These are phyloP conservation scores for Nasonovia ribisnigri DNA, from an alignment of 2,888 invertebrate genomes.

Conservation along the genomic window DNA sequence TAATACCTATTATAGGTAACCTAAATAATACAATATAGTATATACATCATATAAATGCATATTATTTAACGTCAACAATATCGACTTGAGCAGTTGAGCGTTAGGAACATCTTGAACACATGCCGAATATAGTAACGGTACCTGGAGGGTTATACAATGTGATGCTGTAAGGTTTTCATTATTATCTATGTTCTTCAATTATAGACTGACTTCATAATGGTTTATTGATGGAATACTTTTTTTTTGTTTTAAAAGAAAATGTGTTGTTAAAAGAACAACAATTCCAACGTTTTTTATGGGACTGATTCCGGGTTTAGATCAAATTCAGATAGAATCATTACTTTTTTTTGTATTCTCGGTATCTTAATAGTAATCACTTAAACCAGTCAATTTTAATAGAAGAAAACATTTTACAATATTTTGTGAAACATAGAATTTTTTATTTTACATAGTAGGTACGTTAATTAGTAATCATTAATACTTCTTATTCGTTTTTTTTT, in stretches of 20 bases:
- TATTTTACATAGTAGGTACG: background rate
- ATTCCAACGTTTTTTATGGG: background rate
- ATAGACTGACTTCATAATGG: background rate
- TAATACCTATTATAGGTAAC: background rate
- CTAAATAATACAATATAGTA: background rate
- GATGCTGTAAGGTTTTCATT: background rate
- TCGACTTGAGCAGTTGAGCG: background rate
- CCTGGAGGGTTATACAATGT: background rate
- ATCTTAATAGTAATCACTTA: background rate
- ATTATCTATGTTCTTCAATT: background rate
- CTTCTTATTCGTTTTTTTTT: background rate
- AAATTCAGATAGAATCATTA: slow-evolving; percentile 15
- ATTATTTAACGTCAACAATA: background rate
- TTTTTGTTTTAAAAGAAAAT: background rate
- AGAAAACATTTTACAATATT: slow-evolving; percentile 9
- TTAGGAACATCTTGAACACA: background rate
- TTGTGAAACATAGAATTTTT: background rate
- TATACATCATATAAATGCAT: background rate
- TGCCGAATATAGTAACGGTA: background rate
- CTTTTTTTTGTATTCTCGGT: background rate
- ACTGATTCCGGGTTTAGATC: background rate
- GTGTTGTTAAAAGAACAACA: background rate
- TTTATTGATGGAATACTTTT: background rate
- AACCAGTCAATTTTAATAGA: slow-evolving; percentile 20
- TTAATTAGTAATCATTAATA: background rate